Base-by-base conservation (phyloP, 2,113 vertebrate species). In the Xerus inauris region DNA sequence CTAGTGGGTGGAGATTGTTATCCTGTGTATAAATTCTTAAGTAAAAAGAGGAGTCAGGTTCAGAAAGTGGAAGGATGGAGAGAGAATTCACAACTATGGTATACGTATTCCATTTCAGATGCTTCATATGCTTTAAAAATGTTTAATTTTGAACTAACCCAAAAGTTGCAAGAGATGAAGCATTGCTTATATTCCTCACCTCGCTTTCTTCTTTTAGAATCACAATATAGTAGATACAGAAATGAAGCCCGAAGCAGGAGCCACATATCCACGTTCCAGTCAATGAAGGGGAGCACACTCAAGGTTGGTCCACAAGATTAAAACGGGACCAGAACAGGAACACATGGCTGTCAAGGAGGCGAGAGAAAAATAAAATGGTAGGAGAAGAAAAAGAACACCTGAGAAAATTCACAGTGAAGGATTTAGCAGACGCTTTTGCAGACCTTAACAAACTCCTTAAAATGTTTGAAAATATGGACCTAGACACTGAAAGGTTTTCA, bases 1-100 rank as follows among this genome's bases (percentile, higher is more conserved):
- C 54, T 45, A 11, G 19, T 28, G 72, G 22, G 26, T 45, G 71
- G 45, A 54, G 45, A 62, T 64, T n/a, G 42, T 96, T 62, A 84
- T 94, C 20, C 19, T 38, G n/a, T 65, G 83, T 65, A 80, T 77
- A 93, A 89, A 89, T 93, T 81, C 71, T 80, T 62, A 42, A 82
- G 35, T 67, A 80, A 88, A 54, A 30, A 40, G 89, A 91, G 49
- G n/a, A 91, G 49, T 89, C 19, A 76, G 64, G 45, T 89, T 91
- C 8, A 92, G 83, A 51, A 93, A 86, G 32, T 54, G 17, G 72
- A 84, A 38, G 54, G 32, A 73, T 76, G 10, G 32, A 72, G 89
- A 94, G 28, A 45, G 22, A 77, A 92, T 81, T n/a, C 9, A 9
- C 3, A 89, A 17, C 35, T 62, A 3, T 49, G 93, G 8, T 32